Percentiles rank a stretch among this genome's conserved stretches.
phyloP scores from a whole-genome alignment of 2,797 vertebrate species.

The Tragopan temminckii region DNA sequence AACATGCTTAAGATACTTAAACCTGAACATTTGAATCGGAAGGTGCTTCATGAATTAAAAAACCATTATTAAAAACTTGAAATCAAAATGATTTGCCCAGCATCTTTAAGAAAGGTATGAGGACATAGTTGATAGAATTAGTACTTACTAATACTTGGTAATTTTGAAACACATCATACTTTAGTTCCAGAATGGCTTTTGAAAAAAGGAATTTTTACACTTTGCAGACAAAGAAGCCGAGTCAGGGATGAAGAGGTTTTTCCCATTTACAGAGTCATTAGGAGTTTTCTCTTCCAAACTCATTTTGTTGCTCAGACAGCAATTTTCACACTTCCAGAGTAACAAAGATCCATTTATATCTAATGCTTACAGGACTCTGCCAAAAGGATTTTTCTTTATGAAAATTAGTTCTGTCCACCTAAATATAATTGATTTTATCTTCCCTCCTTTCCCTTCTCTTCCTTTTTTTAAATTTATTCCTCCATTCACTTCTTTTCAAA shows the following conservation, averaged over 20 bases:
- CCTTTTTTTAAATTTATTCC: not conserved
- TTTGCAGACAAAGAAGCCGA: not conserved
- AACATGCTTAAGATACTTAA: not conserved
- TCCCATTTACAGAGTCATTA: not conserved
- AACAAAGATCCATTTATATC: conserved; percentile 3
- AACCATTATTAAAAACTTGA: not conserved
- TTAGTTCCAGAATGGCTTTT: not conserved
- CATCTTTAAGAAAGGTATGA: not conserved
- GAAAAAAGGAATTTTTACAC: not conserved
- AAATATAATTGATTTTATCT: conserved; percentile 7
- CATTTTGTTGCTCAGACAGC: not conserved
- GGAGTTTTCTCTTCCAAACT: not conserved
- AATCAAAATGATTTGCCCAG: not conserved
- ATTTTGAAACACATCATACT: not conserved
- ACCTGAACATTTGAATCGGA: not conserved
- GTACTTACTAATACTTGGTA: not conserved
- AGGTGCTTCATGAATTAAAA: not conserved
- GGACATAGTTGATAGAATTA: not conserved
- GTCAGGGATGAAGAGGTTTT: not conserved
- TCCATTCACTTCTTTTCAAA: conserved; percentile 7
- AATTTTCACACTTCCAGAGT: not conserved
- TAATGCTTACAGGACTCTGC: not conserved
- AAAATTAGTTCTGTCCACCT: not conserved
- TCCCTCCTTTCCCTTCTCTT: not conserved
- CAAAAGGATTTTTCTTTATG: conserved; percentile 23